Evolutionary conservation across 2,797 vertebrate genomes (phyloP).

Genomic region (Arctocebus calabarensis): DNA sequence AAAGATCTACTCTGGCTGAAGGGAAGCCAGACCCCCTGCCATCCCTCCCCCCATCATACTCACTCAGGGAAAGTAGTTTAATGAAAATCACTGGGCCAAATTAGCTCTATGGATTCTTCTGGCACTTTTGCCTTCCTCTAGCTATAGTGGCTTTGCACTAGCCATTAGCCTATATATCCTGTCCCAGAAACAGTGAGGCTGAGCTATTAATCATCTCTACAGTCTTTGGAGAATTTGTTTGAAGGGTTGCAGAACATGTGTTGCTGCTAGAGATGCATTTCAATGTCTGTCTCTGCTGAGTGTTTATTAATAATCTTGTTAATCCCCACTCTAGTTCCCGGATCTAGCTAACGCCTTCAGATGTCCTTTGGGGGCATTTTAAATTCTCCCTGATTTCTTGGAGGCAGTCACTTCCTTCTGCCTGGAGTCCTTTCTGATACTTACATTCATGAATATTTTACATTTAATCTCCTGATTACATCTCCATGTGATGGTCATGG

Average conservation of each 20-base stretch:
- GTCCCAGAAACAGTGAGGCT: conserved; percentile 62
- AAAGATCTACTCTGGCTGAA: conserved; percentile 32
- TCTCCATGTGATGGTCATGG: conserved; percentile 54
- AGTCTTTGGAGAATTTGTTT: conserved; percentile 69
- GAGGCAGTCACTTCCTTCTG: conserved; percentile 78
- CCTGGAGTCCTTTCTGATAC: conserved; percentile 70
- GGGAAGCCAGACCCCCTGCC: neutral
- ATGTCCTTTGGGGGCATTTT: conserved; percentile 77
- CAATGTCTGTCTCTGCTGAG: conserved; percentile 78
- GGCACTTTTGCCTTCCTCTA: conserved; percentile 45
- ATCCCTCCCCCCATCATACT: neutral
- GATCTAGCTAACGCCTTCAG: conserved; percentile 80
- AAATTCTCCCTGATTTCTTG: conserved; percentile 79
- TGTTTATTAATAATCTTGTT: conserved; percentile 84
- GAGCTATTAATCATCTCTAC: conserved; percentile 70
- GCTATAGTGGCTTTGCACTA: conserved; percentile 56
- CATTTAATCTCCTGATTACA: conserved; percentile 78
- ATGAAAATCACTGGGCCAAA: conserved; percentile 50
- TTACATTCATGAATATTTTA: conserved; percentile 81
- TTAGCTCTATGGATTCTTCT: conserved; percentile 57
- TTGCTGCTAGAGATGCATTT: conserved; percentile 77
- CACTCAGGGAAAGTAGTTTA: conserved; percentile 19
- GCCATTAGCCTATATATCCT: conserved; percentile 67
- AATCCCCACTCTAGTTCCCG: conserved; percentile 78
- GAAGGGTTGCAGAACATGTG: conserved; percentile 66